Percentiles rank a stretch among this genome's conserved stretches.
Conservation (phyloP, 2,888 invertebrate species). For the Sericinus montela region DNA sequence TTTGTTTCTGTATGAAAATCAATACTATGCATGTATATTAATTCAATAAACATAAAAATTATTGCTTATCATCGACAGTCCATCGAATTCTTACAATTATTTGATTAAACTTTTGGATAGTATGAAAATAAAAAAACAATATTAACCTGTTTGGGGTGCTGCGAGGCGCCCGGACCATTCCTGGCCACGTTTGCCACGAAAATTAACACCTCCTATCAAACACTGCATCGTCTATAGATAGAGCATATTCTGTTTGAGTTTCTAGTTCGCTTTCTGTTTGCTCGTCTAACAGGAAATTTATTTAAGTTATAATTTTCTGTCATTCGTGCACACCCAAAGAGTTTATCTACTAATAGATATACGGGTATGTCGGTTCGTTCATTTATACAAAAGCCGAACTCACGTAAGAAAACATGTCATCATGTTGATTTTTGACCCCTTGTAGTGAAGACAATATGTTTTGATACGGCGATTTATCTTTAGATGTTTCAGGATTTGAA, state of each 20-base stretch:
- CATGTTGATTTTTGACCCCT: conserved; percentile 50
- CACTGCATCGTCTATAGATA: conserved; percentile 64
- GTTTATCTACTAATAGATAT: conserved; percentile 40
- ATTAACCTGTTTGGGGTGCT: conserved; percentile 21
- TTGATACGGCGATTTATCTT: neutral
- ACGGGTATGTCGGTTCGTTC: conserved; percentile 34
- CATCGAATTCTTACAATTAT: too few relatives aligned
- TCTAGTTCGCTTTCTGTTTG: conserved; percentile 68
- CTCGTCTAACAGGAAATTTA: conserved; percentile 73
- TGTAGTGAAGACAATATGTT: neutral
- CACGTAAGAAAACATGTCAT: conserved; percentile 42
- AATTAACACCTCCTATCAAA: conserved; percentile 73
- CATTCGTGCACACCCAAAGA: conserved; percentile 56
- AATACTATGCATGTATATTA: too few relatives aligned
- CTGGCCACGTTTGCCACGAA: conserved; percentile 41
- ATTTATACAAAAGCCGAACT: conserved; percentile 29
- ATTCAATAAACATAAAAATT: too few relatives aligned
- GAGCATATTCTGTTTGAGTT: conserved; percentile 58
- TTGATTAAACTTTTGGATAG: too few relatives aligned
- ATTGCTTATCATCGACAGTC: too few relatives aligned
- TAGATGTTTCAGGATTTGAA: too few relatives aligned
- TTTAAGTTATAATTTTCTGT: conserved; percentile 75
- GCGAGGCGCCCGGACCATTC: conserved; percentile 21
- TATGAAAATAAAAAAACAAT: neutral
- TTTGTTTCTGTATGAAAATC: too few relatives aligned